phyloP scores from a whole-genome alignment of 2,113 vertebrate species.

The Lophotis ruficrista region DNA sequence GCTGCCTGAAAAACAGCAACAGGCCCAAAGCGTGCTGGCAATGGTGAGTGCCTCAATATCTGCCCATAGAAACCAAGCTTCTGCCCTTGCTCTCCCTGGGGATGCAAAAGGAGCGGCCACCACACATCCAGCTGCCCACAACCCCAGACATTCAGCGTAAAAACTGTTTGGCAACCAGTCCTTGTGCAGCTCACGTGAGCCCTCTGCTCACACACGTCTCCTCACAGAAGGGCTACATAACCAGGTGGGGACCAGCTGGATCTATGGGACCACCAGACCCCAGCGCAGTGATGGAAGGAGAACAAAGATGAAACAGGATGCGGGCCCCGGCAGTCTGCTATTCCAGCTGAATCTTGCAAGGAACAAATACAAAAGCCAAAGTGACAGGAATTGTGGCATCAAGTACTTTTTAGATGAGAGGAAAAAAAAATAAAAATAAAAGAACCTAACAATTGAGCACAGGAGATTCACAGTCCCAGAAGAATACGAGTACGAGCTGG shows the following conservation, averaged over 20 bases:
- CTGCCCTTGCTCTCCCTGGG: not conserved
- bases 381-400: not conserved
- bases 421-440: not conserved
- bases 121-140: accelerated
- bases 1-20: not conserved
- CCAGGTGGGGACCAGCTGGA: not conserved
- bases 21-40: accelerated
- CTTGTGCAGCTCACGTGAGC: not conserved
- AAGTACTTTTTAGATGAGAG: not conserved
- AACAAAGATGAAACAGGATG: not conserved
- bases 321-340: not conserved
- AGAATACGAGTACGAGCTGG: accelerated
- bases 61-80: too few species aligned
- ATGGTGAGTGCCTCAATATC: not conserved
- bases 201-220: not conserved
- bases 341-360: not conserved
- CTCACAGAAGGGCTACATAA: not conserved
- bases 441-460: not conserved
- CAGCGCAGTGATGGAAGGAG: not conserved
- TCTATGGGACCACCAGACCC: not conserved
- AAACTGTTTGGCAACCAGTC: not conserved
- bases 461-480: not conserved
- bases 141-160: accelerated
- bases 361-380: not conserved
- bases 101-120: not conserved